These are phyloP conservation scores for Proterorhinus semilunaris DNA, from an alignment of 2,113 vertebrate species.

Conservation along the genomic window DNA sequence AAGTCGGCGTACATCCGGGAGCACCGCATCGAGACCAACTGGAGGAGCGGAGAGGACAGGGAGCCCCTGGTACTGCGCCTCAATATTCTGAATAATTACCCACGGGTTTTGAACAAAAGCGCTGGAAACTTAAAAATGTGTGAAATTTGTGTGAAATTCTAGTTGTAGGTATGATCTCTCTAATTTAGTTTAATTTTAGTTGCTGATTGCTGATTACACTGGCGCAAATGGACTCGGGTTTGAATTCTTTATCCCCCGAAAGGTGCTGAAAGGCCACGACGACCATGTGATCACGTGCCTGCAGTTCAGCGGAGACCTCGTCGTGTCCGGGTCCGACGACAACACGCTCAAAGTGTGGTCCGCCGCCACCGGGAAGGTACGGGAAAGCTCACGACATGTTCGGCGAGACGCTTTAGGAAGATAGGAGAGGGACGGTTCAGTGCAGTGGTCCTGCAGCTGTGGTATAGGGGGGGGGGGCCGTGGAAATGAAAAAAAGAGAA, in stretches of 20 bases:
- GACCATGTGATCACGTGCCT: constrained; percentile 97
- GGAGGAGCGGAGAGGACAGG: constrained; percentile 89
- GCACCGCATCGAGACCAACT: constrained; percentile 94
- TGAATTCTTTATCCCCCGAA: background rate
- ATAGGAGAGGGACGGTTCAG: too few relatives aligned
- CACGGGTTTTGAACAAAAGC: too few relatives aligned
- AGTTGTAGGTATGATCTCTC: too few relatives aligned
- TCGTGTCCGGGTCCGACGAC: constrained; percentile 96
- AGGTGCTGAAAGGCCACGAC: constrained; percentile 96
- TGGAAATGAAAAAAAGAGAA: too few relatives aligned
- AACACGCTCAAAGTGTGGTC: constrained; percentile 98
- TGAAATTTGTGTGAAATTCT: too few relatives aligned
- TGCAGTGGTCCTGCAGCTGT: too few relatives aligned
- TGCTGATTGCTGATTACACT: too few relatives aligned
- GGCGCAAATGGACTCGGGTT: too few relatives aligned
- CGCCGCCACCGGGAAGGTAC: constrained; percentile 91
- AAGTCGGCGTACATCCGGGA: constrained; percentile 95
- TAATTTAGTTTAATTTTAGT: too few relatives aligned
- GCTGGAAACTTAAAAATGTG: too few relatives aligned
- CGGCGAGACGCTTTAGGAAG: too few relatives aligned
- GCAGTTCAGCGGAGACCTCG: constrained; percentile 94
- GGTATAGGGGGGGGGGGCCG: too few relatives aligned
- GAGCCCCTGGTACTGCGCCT: constrained; percentile 83
- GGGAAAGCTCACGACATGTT: background rate
- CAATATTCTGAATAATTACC: background rate